Evolutionary conservation across 2,797 vertebrate species (phyloP).

Genomic region (Streptopelia turtur): DNA sequence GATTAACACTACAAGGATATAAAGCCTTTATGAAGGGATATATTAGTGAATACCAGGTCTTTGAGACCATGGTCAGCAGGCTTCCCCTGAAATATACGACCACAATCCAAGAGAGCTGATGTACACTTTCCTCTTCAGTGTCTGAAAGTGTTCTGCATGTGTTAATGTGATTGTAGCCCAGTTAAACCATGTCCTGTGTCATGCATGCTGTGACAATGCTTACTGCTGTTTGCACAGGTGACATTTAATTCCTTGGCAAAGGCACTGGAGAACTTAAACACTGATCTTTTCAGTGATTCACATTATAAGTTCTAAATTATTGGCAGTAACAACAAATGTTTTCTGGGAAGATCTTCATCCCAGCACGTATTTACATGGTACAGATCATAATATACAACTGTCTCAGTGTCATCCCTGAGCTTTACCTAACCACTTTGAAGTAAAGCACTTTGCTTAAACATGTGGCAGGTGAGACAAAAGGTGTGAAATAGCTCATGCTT

Average conservation of each 20-base stretch:
- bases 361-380: not conserved
- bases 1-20: not conserved
- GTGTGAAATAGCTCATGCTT: not conserved
- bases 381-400: not conserved
- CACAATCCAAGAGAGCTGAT: not conserved
- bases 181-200: not conserved
- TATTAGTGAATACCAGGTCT: not conserved
- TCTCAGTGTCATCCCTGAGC: not conserved
- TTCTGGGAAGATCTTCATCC: not conserved
- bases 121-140: not conserved
- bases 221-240: not conserved
- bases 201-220: not conserved
- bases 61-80: not conserved
- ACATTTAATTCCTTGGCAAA: not conserved
- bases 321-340: not conserved
- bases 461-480: not conserved
- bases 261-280: not conserved
- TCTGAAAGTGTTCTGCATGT: not conserved
- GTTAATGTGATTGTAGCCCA: not conserved
- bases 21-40: not conserved
- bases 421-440: not conserved
- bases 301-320: not conserved
- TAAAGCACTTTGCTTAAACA: not conserved
- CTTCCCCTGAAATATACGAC: not conserved
- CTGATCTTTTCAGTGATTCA: not conserved